Evolutionary conservation across 64 coral and sea anemone genomes (phyloP), one percentile per base, ranked within the genome.

Genomic region (Platygyra sinensis): DNA sequence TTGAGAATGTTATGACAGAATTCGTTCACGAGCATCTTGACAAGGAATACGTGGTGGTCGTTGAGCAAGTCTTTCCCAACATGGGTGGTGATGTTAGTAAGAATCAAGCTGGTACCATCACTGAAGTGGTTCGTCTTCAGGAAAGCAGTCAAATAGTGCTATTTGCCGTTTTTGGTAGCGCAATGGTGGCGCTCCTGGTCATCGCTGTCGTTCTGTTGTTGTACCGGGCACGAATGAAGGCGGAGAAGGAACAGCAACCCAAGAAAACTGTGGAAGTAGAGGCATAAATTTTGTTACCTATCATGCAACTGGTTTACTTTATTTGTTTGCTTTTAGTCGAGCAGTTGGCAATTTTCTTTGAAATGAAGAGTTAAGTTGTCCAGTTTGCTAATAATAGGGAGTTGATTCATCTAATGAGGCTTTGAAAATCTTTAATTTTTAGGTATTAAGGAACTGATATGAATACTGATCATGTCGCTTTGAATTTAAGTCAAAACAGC

Each of bases 21-120:
- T 89, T 89, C 32, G 74, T 87, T n/a, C 46, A 87, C 22, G 72
- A 59, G 20, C 86, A 87, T 75, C 25, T 87, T 8, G 76, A 87
- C 31, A 9, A 8, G 52, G 15, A 74, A 50, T 87, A 74, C 72
- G 69, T 55, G 15, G 8, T 31, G 29, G 27, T 77, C 24, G 74
- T 89, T 39, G 29, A 77, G 19, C n/a, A 17, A 24, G 8, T 25
- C 5, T 89, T 78, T 19, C 87, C 87, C 17, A 89, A 89, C 42
- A 51, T 89, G 75, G 87, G 87, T 15, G 74, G 87, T 22, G 36
- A 89, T 39, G 59, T 77, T 12, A 62, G 77, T 16, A 76, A 77
- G 61, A 15, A 36, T 8, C 50, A 19, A 10, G 10, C 54, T 9
- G 79, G 79, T 10, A 82, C 57, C 29, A 20, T 85, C 14, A 60